A percentile compares a stretch with the other conserved stretches of the same genome.
These are phyloP conservation scores for Diadromus collaris DNA, from an alignment of 2,888 invertebrate species.

Conservation along the genomic window DNA sequence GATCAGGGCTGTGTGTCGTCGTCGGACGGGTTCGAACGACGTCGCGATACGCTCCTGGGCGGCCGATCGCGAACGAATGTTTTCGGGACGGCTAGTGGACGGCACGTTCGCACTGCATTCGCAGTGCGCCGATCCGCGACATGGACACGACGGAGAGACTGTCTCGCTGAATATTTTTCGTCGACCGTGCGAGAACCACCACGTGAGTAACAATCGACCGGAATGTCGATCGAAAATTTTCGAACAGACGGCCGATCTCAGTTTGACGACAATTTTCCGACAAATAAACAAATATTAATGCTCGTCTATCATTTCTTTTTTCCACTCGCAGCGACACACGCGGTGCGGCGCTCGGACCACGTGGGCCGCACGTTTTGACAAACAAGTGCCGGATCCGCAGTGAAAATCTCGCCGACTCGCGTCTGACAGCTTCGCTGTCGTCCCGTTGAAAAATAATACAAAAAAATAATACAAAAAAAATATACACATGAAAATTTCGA, in stretches of 20 bases:
- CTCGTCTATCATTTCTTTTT: constrained; percentile 10
- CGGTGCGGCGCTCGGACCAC: constrained; percentile 69
- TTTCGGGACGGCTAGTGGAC: constrained; percentile 17
- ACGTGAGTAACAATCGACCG: constrained; percentile 24
- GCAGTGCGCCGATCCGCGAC: not conserved
- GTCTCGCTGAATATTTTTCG: not conserved
- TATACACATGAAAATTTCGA: not conserved
- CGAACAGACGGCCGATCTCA: not conserved
- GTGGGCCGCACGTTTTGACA: constrained; percentile 70
- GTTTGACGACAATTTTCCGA: not conserved
- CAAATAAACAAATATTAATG: no score
- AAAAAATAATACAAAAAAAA: constrained; percentile 8
- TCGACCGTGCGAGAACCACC: not conserved
- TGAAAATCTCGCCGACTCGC: not conserved
- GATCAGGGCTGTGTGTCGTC: no score
- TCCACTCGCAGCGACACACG: constrained; percentile 62
- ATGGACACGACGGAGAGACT: constrained; percentile 6
- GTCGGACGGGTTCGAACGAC: no score
- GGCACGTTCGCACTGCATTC: constrained; percentile 9
- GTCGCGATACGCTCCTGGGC: constrained; percentile 8
- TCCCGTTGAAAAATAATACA: not conserved
- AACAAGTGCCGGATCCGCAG: constrained; percentile 62
- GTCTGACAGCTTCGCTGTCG: not conserved
- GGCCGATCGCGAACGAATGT: constrained; percentile 17
- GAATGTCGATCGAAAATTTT: not conserved